phyloP scores from a whole-genome alignment of 2,888 invertebrate genomes.

The Scrobipalpa atriplicella region DNA sequence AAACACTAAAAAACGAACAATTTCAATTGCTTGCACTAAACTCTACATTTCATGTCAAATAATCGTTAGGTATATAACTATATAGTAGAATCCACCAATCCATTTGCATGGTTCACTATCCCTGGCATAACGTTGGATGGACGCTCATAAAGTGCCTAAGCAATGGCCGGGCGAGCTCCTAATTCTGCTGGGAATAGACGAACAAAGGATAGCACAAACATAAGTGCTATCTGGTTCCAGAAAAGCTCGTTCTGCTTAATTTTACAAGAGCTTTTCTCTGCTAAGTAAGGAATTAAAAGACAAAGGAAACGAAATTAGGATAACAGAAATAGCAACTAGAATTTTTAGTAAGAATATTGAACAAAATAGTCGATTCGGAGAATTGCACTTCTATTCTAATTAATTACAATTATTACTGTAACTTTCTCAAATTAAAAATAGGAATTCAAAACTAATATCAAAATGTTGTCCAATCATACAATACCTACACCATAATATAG shows the following conservation, averaged over 20 bases:
- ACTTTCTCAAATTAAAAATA: no score
- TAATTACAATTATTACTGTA: no score
- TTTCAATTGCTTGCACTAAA: no score
- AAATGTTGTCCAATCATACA: no score
- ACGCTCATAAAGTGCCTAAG: conserved; percentile 3
- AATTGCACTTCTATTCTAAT: no score
- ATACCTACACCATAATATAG: not conserved
- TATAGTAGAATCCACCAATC: no score
- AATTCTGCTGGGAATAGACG: conserved; percentile 19
- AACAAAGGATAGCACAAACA: conserved; percentile 6
- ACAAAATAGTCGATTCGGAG: no score
- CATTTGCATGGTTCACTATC: conserved; percentile 2
- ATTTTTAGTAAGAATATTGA: no score
- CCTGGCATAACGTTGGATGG: not conserved
- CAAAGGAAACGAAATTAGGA: not conserved
- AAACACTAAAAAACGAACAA: no score
- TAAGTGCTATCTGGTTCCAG: conserved; percentile 3
- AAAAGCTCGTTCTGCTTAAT: not conserved
- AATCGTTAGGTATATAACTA: not conserved
- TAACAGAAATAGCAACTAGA: no score
- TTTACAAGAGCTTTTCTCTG: not conserved
- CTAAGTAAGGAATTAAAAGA: not conserved
- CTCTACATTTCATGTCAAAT: not conserved
- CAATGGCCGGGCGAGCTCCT: conserved; percentile 15
- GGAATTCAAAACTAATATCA: no score